These are phyloP conservation scores for Nephila pilipes DNA, from an alignment of 1,140 invertebrate genomes.

Conservation along the genomic window DNA sequence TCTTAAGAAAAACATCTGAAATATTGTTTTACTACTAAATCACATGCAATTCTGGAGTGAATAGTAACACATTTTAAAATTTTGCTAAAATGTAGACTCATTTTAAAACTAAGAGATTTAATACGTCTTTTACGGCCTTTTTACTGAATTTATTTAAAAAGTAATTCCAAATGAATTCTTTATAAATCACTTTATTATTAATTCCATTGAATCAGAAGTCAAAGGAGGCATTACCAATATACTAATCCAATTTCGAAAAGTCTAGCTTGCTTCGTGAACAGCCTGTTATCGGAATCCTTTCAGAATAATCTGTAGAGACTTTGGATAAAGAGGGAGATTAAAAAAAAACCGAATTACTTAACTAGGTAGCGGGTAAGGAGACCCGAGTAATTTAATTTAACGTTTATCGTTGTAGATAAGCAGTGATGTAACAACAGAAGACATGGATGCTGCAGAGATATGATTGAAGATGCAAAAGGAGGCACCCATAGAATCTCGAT, in stretches of 20 bases:
- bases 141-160: too few relatives aligned
- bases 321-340: neutral
- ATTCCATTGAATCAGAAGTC: too few relatives aligned
- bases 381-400: conserved; percentile 32
- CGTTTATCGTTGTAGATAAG: neutral
- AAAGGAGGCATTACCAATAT: neutral
- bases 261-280: neutral
- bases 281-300: neutral
- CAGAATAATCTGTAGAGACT: neutral
- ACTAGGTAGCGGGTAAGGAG: conserved; percentile 7
- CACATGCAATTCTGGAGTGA: too few relatives aligned
- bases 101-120: too few relatives aligned
- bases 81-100: too few relatives aligned
- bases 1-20: too few relatives aligned
- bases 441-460: conserved; percentile 20
- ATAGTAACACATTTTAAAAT: too few relatives aligned
- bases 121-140: too few relatives aligned
- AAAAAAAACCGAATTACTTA: neutral
- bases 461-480: conserved; percentile 43
- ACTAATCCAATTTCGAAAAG: neutral
- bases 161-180: too few relatives aligned
- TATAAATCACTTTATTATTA: too few relatives aligned
- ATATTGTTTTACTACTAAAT: too few relatives aligned
- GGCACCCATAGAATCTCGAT: conserved; percentile 8
- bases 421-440: conserved; percentile 24